Conservation (phyloP, 2,888 invertebrate genomes). For the Hirtodrosophila alboralis region DNA sequence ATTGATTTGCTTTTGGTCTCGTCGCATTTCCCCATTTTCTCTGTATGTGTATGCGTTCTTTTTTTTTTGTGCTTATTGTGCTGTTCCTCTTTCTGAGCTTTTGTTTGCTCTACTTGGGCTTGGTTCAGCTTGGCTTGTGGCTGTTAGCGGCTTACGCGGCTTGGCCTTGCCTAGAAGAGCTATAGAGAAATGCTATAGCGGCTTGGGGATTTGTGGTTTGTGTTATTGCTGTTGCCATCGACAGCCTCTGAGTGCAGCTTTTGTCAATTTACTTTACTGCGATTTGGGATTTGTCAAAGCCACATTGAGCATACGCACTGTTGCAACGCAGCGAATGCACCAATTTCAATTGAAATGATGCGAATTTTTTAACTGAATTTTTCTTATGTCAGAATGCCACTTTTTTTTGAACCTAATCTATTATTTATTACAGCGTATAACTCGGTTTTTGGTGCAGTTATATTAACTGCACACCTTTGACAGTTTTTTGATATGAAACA, state of each 20-base stretch:
- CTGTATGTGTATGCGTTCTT: constrained; percentile 8
- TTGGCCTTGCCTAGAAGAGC: constrained; percentile 30
- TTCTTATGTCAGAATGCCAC: neutral
- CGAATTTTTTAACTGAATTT: constrained; percentile 4
- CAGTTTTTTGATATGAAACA: no score
- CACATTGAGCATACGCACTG: constrained; percentile 70
- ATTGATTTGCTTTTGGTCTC: constrained; percentile 68
- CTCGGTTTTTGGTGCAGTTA: no score
- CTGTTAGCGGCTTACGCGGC: neutral
- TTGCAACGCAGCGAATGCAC: constrained; percentile 22
- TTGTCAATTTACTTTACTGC: constrained; percentile 72
- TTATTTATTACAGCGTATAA: no score
- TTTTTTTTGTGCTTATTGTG: constrained; percentile 42
- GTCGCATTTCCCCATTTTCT: constrained; percentile 47
- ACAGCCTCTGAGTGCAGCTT: constrained; percentile 40
- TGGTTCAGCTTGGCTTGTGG: constrained; percentile 5
- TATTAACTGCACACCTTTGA: no score
- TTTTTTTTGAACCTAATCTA: neutral
- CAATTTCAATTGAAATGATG: constrained; percentile 23
- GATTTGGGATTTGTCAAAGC: constrained; percentile 48
- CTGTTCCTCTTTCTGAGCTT: constrained; percentile 62
- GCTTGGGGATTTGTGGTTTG: constrained; percentile 75
- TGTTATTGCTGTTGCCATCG: constrained; percentile 62
- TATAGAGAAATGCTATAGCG: constrained; percentile 78
- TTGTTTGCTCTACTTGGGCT: constrained; percentile 59